Conservation (phyloP, 1,140 invertebrate species). For the Daktulosphaira vitifoliae region DNA sequence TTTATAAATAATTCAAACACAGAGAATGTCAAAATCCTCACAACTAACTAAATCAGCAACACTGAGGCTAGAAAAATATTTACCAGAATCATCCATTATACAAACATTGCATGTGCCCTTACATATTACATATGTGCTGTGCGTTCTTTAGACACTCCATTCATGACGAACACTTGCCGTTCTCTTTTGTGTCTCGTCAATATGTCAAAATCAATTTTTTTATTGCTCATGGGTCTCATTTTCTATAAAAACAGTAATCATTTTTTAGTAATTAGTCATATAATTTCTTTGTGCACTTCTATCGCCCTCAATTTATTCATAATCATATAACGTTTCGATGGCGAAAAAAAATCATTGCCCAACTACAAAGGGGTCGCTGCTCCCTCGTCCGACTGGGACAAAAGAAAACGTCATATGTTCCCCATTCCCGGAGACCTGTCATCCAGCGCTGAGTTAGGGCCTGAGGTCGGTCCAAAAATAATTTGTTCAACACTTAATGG, state of each 20-base stretch:
- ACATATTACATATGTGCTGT: too few relatives aligned
- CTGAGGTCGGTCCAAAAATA: constrained; percentile 12
- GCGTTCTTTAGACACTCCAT: too few relatives aligned
- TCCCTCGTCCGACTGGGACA: not conserved
- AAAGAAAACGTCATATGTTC: constrained; percentile 31
- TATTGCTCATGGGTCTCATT: too few relatives aligned
- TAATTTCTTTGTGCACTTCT: not conserved
- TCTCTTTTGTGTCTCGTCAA: not conserved
- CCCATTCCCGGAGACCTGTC: constrained; percentile 24
- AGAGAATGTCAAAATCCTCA: too few relatives aligned
- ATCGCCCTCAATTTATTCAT: constrained; percentile 20
- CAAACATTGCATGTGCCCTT: too few relatives aligned
- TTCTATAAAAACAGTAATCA: constrained; percentile 9
- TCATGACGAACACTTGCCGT: not conserved
- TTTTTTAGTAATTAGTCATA: constrained; percentile 32
- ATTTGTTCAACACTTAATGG: constrained; percentile 33
- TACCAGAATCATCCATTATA: too few relatives aligned
- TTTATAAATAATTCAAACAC: too few relatives aligned
- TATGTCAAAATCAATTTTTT: constrained; percentile 21
- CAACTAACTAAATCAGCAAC: too few relatives aligned
- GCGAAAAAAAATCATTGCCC: constrained; percentile 3
- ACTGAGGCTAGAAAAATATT: too few relatives aligned
- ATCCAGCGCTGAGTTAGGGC: constrained; percentile 7
- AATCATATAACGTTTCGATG: not conserved
- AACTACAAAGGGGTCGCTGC: constrained; percentile 16